Evolutionary conservation across 2,888 invertebrate genomes (phyloP).

Genomic region (Caenorhabditis sp.): DNA sequence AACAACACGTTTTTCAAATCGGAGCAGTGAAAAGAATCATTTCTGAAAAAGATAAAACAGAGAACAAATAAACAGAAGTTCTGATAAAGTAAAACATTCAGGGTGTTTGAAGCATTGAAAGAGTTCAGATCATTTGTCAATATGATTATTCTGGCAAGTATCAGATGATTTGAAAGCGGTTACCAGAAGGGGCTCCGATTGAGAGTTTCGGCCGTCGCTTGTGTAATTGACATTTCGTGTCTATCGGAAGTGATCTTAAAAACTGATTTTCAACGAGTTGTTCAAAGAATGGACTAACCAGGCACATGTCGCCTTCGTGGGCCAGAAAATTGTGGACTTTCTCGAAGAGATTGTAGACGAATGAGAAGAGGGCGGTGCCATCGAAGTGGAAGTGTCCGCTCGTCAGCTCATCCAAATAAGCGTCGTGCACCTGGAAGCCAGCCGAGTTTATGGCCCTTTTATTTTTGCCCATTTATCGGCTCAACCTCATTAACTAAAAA

Average conservation of each 20-base stretch:
- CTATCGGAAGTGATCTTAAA: background rate
- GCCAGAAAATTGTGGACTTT: background rate
- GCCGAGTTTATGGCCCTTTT: too few relatives aligned
- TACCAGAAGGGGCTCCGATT: conserved; percentile 37
- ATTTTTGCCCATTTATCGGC: background rate
- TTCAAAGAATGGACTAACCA: conserved; percentile 14
- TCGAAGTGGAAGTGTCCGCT: conserved; percentile 27
- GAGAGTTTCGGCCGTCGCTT: background rate
- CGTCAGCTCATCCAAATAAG: conserved; percentile 16
- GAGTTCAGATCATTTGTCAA: too few relatives aligned
- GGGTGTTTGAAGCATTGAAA: too few relatives aligned
- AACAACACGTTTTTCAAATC: too few relatives aligned
- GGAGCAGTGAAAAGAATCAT: too few relatives aligned
- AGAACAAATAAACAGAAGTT: too few relatives aligned
- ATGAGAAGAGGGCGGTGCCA: background rate
- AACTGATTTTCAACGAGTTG: too few relatives aligned
- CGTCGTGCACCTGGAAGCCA: conserved; percentile 30
- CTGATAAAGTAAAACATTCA: too few relatives aligned
- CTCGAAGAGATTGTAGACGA: conserved; percentile 23
- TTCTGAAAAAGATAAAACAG: too few relatives aligned
- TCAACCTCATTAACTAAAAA: conserved; percentile 10
- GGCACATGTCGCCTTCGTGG: conserved; percentile 10
- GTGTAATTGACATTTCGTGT: background rate
- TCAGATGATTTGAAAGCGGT: background rate
- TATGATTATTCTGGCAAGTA: too few relatives aligned